Evolutionary conservation across 2,113 vertebrate species (phyloP).

Genomic region (Smithornis capensis): DNA sequence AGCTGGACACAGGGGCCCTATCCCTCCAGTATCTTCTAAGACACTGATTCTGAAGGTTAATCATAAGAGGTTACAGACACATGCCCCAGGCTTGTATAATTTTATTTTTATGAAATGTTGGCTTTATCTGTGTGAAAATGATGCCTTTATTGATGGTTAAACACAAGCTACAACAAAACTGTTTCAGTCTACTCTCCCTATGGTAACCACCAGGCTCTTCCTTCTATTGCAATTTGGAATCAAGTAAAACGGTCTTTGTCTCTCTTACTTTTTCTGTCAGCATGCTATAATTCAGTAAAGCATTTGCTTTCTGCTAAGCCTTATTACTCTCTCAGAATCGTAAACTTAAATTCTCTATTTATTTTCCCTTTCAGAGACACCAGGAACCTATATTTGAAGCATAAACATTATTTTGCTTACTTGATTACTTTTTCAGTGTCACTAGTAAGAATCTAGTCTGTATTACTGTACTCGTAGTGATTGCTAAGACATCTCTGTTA

Average conservation of each 20-base stretch:
- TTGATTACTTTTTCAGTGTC: constrained; percentile 45
- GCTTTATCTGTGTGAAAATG: neutral
- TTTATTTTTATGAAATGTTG: neutral
- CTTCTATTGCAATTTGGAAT: neutral
- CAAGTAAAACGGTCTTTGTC: constrained; percentile 4
- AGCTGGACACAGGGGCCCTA: neutral
- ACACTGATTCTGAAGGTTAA: neutral
- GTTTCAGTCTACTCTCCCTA: neutral
- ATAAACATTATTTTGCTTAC: constrained; percentile 45
- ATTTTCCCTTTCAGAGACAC: constrained; percentile 48
- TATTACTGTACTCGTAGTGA: constrained; percentile 29
- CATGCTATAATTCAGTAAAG: constrained; percentile 39
- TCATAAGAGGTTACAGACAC: neutral
- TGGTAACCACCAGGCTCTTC: neutral
- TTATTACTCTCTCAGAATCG: constrained; percentile 16
- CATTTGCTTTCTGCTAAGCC: constrained; percentile 18
- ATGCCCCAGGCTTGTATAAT: neutral
- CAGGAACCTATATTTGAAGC: constrained; percentile 30
- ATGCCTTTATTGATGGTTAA: neutral
- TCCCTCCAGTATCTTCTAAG: neutral
- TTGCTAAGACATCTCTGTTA: constrained; percentile 18
- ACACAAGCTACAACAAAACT: neutral
- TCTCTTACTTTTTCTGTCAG: constrained; percentile 32
- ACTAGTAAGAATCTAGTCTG: constrained; percentile 15
- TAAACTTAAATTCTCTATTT: constrained; percentile 44